Percentiles rank a stretch among this genome's conserved stretches.
These are phyloP conservation scores for Fopius arisanus DNA, from an alignment of 1,140 invertebrate species.

Conservation along the genomic window DNA sequence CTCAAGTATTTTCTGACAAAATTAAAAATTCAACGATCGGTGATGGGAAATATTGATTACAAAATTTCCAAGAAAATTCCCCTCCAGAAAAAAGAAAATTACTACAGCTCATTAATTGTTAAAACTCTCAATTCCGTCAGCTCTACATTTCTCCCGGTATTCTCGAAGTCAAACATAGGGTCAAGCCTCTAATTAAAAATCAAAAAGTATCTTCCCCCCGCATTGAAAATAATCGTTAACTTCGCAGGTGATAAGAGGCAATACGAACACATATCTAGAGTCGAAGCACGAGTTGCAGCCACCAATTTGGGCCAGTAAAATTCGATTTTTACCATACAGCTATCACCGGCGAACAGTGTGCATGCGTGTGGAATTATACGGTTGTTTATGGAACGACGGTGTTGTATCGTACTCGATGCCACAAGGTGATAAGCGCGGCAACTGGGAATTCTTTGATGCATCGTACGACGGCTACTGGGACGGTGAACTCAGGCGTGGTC, in stretches of 20 bases:
- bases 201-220: too few species aligned
- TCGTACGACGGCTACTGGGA: slow-evolving; percentile 91
- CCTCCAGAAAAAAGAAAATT: too few species aligned
- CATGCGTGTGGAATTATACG: slow-evolving; percentile 85
- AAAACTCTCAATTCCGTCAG: too few species aligned
- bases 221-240: not conserved
- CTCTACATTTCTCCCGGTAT: too few species aligned
- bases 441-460: slow-evolving; percentile 87
- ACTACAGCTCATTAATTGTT: too few species aligned
- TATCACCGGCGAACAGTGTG: slow-evolving; percentile 84
- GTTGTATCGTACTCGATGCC: slow-evolving; percentile 63
- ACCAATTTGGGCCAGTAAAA: slow-evolving; percentile 79
- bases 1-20: too few species aligned
- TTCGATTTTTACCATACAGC: slow-evolving; percentile 85
- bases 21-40: too few species aligned
- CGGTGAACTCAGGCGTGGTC: slow-evolving; percentile 73
- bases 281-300: slow-evolving; percentile 79
- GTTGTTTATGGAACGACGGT: slow-evolving; percentile 75
- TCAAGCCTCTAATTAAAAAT: too few species aligned
- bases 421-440: slow-evolving; percentile 81
- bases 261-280: slow-evolving; percentile 83
- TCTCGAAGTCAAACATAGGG: too few species aligned
- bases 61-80: too few species aligned
- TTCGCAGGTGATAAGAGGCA: slow-evolving; percentile 79
- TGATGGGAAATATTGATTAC: too few species aligned